phyloP scores from a whole-genome alignment of 1,140 invertebrate species.

The Spodoptera frugiperda region DNA sequence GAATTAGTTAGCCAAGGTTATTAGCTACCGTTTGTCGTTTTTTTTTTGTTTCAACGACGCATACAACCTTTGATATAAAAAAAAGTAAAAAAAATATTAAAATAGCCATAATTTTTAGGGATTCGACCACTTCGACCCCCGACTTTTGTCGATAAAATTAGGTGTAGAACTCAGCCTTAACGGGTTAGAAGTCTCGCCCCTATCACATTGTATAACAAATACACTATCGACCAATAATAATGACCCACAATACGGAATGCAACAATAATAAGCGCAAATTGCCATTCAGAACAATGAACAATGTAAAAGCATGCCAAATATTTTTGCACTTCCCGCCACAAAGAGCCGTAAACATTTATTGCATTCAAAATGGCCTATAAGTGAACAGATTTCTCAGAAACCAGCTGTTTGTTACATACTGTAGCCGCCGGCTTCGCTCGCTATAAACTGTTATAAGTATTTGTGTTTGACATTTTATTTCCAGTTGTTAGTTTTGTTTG shows the following conservation, averaged over 20 bases:
- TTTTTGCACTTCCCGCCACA: slow-evolving; percentile 41
- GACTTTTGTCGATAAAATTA: no score
- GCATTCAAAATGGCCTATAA: slow-evolving; percentile 34
- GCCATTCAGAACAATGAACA: slow-evolving; percentile 34
- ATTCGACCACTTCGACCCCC: no score
- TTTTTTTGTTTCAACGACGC: no score
- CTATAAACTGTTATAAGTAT: not conserved
- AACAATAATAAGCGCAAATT: slow-evolving; percentile 38
- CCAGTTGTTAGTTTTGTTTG: not conserved
- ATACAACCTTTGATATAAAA: no score
- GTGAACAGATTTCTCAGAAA: slow-evolving; percentile 19
- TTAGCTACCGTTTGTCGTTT: no score
- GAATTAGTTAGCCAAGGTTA: no score
- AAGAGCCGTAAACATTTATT: slow-evolving; percentile 38
- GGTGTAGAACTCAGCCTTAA: no score
- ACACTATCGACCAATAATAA: slow-evolving; percentile 13
- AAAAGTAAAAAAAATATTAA: no score
- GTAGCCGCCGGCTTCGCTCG: slow-evolving; percentile 10
- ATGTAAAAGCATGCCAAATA: slow-evolving; percentile 44
- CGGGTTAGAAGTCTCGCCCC: no score
- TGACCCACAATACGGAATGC: slow-evolving; percentile 23
- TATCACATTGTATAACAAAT: not conserved
- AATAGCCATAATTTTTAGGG: no score
- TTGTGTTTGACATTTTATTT: slow-evolving; percentile 2
- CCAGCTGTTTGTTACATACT: slow-evolving; percentile 19